Conservation (phyloP, 2,888 invertebrate genomes). For the Napeogenes sylphis region DNA sequence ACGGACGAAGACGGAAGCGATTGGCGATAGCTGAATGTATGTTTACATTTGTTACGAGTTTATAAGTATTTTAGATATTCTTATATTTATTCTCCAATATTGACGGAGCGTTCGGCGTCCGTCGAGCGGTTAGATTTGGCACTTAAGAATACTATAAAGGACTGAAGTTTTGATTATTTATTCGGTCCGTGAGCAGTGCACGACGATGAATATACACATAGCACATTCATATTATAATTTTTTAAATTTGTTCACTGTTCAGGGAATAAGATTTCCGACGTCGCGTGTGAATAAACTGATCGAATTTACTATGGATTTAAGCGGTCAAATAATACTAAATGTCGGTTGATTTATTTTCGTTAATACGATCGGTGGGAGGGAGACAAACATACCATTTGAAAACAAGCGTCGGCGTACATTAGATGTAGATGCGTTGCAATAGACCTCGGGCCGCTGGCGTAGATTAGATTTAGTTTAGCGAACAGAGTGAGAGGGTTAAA, state of each 20-base stretch:
- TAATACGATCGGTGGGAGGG: slow-evolving; percentile 59
- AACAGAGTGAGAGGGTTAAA: slow-evolving; percentile 78
- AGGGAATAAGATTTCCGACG: slow-evolving; percentile 52
- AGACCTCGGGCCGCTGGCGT: slow-evolving; percentile 71
- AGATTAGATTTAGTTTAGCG: slow-evolving; percentile 73
- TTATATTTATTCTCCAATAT: slow-evolving; percentile 81
- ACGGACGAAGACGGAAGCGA: slow-evolving; percentile 54
- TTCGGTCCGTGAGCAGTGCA: slow-evolving; percentile 52
- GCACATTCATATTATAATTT: slow-evolving; percentile 41
- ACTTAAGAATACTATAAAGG: slow-evolving; percentile 43
- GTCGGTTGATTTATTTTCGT: slow-evolving; percentile 60
- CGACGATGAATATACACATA: slow-evolving; percentile 35
- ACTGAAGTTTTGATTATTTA: slow-evolving; percentile 62
- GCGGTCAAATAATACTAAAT: slow-evolving; percentile 67
- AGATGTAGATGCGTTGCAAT: slow-evolving; percentile 66
- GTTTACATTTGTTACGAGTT: slow-evolving; percentile 79
- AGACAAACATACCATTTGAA: slow-evolving; percentile 63
- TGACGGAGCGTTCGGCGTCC: slow-evolving; percentile 47
- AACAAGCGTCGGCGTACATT: slow-evolving; percentile 59
- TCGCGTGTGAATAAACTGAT: slow-evolving; percentile 67
- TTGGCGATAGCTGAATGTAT: slow-evolving; percentile 65
- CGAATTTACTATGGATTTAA: slow-evolving; percentile 77
- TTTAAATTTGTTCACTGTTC: slow-evolving; percentile 48
- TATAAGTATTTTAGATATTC: slow-evolving; percentile 84
- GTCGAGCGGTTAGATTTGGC: slow-evolving; percentile 35